These are phyloP conservation scores for Calonectris borealis DNA, from an alignment of 2,113 vertebrate species.

Conservation along the genomic window DNA sequence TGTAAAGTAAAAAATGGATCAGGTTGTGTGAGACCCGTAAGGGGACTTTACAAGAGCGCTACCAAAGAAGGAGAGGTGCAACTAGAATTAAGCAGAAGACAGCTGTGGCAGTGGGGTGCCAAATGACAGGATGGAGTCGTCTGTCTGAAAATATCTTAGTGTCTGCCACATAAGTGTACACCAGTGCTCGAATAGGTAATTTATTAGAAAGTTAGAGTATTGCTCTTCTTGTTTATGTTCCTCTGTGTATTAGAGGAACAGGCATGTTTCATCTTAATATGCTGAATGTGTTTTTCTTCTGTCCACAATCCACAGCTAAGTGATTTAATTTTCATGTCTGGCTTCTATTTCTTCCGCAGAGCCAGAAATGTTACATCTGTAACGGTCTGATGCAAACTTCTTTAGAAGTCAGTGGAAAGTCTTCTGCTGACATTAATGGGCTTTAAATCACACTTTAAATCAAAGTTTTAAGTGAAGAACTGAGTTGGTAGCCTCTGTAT, in stretches of 20 bases:
- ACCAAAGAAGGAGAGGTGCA: slow-evolving; percentile 56
- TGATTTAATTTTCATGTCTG: slow-evolving; percentile 33
- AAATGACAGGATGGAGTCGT: slow-evolving; percentile 25
- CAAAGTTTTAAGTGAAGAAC: background rate
- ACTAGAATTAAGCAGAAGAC: slow-evolving; percentile 63
- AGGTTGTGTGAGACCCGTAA: slow-evolving; percentile 31
- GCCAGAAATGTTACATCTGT: background rate
- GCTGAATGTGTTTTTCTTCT: slow-evolving; percentile 17
- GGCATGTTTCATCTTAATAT: slow-evolving; percentile 1
- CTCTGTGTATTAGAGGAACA: background rate
- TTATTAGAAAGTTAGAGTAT: background rate
- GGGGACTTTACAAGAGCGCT: slow-evolving; percentile 66
- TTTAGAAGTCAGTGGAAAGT: background rate
- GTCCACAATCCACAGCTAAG: slow-evolving; percentile 10
- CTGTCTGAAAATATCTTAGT: slow-evolving; percentile 37
- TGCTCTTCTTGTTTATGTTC: background rate
- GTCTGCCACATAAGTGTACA: slow-evolving; percentile 26
- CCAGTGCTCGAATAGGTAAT: background rate
- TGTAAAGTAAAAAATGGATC: slow-evolving; percentile 50
- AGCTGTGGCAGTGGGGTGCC: background rate
- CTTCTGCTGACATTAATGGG: background rate
- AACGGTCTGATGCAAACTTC: background rate
- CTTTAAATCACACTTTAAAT: background rate
- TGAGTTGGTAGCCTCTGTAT: background rate
- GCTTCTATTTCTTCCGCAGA: background rate